Conservation (phyloP, 1,140 invertebrate genomes). For the Orius laevigatus region DNA sequence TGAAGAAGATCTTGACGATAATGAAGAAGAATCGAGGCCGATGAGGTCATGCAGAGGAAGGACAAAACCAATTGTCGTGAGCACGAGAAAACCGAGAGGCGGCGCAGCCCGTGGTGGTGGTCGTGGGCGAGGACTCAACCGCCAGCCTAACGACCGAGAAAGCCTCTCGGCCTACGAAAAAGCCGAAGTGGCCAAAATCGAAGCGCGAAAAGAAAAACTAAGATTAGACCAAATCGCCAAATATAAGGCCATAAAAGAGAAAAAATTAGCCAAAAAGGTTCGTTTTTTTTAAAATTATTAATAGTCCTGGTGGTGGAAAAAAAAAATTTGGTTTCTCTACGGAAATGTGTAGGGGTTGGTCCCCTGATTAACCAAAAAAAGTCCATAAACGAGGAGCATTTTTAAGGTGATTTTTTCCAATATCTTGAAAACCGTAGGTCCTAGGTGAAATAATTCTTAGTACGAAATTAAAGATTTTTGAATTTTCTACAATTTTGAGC, state of each 20-base stretch:
- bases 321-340: too few relatives aligned
- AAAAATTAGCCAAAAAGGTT: constrained; percentile 16
- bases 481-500: too few relatives aligned
- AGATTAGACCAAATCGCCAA: constrained; percentile 17
- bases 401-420: too few relatives aligned
- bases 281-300: not conserved
- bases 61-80: constrained; percentile 15
- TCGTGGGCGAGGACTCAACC: constrained; percentile 9
- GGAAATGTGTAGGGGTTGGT: too few relatives aligned
- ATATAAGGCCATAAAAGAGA: constrained; percentile 18
- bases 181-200: constrained; percentile 17
- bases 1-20: constrained; percentile 9
- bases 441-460: too few relatives aligned
- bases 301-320: too few relatives aligned
- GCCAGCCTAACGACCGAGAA: constrained; percentile 9
- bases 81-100: constrained; percentile 17
- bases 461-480: too few relatives aligned
- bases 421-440: too few relatives aligned
- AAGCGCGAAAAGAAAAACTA: constrained; percentile 19
- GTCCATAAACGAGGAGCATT: too few relatives aligned
- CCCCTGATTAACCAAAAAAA: too few relatives aligned
- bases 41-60: constrained; percentile 16
- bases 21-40: constrained; percentile 1
- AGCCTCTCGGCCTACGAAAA: constrained; percentile 17
- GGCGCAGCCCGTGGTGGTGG: constrained; percentile 13